phyloP scores from a whole-genome alignment of 2,888 invertebrate species.

The Rotaria sp. region DNA sequence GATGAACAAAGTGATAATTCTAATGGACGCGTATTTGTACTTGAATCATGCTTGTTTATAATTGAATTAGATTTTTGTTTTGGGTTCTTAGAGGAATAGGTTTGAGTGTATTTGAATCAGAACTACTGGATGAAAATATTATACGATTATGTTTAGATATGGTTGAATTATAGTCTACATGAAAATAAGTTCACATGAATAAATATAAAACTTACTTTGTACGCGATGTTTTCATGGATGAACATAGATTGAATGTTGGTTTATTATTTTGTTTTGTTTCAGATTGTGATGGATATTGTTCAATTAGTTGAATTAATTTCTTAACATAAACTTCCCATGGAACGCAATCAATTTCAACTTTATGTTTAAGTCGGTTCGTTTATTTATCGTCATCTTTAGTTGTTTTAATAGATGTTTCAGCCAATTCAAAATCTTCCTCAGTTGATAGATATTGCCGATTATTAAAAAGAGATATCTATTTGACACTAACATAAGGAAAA shows the following conservation, averaged over 20 bases:
- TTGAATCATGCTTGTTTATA: background rate
- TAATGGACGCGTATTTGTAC: background rate
- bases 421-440: background rate
- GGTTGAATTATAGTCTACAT: background rate
- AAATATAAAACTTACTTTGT: background rate
- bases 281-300: background rate
- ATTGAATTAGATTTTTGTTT: background rate
- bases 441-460: background rate
- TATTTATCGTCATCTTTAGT: background rate
- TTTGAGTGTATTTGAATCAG: background rate
- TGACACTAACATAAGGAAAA: background rate
- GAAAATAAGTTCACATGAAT: background rate
- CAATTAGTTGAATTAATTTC: background rate
- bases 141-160: background rate
- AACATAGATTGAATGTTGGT: background rate
- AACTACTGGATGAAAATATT: background rate
- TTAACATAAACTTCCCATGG: background rate
- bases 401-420: background rate
- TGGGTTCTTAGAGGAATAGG: background rate
- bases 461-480: background rate
- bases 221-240: background rate
- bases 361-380: background rate
- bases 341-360: background rate
- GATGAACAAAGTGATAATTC: background rate
- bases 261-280: background rate